These are phyloP conservation scores for Malurus leucopterus DNA, from an alignment of 2,797 vertebrate genomes.

Conservation along the genomic window DNA sequence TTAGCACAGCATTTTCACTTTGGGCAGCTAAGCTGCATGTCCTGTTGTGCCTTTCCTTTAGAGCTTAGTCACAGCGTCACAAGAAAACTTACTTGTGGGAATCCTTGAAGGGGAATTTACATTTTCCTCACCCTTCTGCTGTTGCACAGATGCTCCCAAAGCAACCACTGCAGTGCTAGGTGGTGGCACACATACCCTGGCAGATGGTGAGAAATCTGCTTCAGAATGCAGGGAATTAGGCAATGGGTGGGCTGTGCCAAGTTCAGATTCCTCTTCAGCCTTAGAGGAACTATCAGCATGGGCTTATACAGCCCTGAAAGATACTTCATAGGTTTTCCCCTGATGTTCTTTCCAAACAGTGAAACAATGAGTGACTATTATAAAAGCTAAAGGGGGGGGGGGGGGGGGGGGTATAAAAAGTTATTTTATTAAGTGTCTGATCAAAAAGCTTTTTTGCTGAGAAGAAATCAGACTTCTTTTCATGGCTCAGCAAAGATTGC, in stretches of 20 bases:
- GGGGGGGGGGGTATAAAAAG: background rate
- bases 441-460: background rate
- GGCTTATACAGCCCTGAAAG: background rate
- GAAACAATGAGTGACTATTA: background rate
- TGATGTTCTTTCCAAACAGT: background rate
- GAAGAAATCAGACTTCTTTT: background rate
- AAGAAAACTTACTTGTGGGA: background rate
- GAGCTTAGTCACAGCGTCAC: background rate
- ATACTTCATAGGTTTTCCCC: background rate
- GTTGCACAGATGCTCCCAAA: background rate
- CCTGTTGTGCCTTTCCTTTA: background rate
- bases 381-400: background rate
- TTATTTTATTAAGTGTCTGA: background rate
- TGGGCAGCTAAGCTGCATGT: background rate
- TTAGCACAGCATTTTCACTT: background rate
- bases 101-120: background rate
- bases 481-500: background rate
- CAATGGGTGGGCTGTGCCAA: background rate
- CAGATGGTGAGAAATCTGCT: background rate
- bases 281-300: background rate
- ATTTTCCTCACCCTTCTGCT: background rate
- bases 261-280: background rate
- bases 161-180: rapidly evolving
- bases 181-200: background rate
- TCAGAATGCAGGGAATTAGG: background rate